Conservation (phyloP, 2,113 vertebrate genomes). For the Tympanuchus pallidicinctus region DNA sequence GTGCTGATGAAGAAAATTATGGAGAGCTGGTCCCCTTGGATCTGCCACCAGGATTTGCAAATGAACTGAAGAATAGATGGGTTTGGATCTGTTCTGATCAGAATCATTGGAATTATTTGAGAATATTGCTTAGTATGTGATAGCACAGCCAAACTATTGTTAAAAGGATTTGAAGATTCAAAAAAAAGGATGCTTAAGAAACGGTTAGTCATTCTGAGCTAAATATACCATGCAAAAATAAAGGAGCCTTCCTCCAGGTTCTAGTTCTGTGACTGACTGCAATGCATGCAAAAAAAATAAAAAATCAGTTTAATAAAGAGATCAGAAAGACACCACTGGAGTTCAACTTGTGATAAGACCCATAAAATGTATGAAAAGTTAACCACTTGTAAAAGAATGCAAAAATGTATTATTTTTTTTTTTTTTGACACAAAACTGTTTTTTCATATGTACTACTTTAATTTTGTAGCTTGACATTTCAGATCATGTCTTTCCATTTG, state of each 20-base stretch:
- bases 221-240: constrained; percentile 58
- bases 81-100: constrained; percentile 64
- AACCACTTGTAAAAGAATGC: constrained; percentile 61
- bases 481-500: constrained; percentile 75
- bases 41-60: constrained; percentile 65
- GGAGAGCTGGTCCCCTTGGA: constrained; percentile 70
- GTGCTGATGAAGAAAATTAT: constrained; percentile 51
- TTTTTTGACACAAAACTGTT: constrained; percentile 57
- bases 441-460: constrained; percentile 75
- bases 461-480: constrained; percentile 77
- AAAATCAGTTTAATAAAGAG: constrained; percentile 54
- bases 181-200: constrained; percentile 23
- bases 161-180: constrained; percentile 7
- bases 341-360: constrained; percentile 68
- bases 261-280: constrained; percentile 72
- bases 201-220: constrained; percentile 16
- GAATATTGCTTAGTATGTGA: constrained; percentile 43
- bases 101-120: constrained; percentile 57
- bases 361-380: constrained; percentile 73
- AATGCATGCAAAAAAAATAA: constrained; percentile 76
- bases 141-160: constrained; percentile 59
- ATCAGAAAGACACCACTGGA: constrained; percentile 67
- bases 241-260: constrained; percentile 69
- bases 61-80: constrained; percentile 37
- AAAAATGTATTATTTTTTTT: constrained; percentile 51